Percentiles rank a stretch among this genome's conserved stretches.
These are phyloP conservation scores for Criorhina ranunculi DNA, from an alignment of 2,888 invertebrate species.

Conservation along the genomic window DNA sequence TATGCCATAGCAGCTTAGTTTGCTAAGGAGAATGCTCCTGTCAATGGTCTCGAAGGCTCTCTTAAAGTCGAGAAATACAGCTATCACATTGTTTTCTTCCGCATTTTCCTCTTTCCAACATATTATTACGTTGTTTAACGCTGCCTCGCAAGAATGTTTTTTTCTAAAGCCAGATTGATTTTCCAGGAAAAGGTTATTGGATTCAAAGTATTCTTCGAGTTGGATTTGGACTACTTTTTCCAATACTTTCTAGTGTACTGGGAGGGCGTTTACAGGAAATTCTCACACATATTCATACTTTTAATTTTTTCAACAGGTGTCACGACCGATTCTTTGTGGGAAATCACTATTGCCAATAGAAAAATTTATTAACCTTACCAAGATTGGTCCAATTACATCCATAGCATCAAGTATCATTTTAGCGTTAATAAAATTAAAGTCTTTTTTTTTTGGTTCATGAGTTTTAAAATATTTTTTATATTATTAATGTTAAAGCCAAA, in stretches of 20 bases:
- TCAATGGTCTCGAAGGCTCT: neutral
- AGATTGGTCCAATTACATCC: neutral
- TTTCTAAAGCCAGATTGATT: too few relatives aligned
- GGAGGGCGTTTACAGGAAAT: neutral
- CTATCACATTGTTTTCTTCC: neutral
- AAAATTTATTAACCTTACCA: neutral
- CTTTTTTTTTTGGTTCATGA: too few relatives aligned
- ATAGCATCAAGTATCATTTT: neutral
- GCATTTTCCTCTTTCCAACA: slow-evolving; percentile 2
- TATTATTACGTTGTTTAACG: neutral
- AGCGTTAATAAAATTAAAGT: neutral
- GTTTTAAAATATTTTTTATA: too few relatives aligned
- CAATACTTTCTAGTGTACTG: neutral
- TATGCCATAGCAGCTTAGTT: too few relatives aligned
- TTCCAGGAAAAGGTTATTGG: too few relatives aligned
- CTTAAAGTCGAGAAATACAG: neutral
- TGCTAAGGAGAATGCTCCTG: too few relatives aligned
- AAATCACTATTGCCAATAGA: neutral
- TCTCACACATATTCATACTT: neutral
- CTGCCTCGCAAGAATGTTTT: neutral
- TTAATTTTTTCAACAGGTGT: slow-evolving; percentile 8
- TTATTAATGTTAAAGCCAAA: too few relatives aligned
- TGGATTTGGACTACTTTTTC: neutral
- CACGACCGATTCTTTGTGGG: neutral
- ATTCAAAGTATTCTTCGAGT: too few relatives aligned